Conservation (phyloP, 2,888 invertebrate genomes). For the Drosophila fulvimacula region DNA sequence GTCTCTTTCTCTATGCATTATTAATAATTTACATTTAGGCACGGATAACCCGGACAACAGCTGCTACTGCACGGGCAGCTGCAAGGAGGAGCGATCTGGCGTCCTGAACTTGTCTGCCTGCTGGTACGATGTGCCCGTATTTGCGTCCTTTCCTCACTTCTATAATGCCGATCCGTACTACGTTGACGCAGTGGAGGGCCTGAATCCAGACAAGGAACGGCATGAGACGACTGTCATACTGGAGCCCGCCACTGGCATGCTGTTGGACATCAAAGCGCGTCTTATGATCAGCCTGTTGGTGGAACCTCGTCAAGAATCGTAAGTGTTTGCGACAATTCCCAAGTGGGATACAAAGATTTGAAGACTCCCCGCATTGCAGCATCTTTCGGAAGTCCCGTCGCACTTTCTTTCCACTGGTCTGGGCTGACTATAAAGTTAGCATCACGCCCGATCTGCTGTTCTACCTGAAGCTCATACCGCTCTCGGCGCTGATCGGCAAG, state of each 20-base stretch:
- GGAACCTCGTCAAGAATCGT: constrained; percentile 88
- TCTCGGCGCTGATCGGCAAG: constrained; percentile 46
- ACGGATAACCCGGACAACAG: constrained; percentile 87
- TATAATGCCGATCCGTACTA: constrained; percentile 90
- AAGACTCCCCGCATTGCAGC: constrained; percentile 37
- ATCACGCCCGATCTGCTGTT: constrained; percentile 63
- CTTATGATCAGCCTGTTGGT: constrained; percentile 91
- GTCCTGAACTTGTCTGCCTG: constrained; percentile 90
- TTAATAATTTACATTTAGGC: constrained; percentile 83
- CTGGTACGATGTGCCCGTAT: constrained; percentile 91
- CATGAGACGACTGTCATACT: constrained; percentile 91
- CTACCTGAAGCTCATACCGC: constrained; percentile 62
- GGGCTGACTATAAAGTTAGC: constrained; percentile 73
- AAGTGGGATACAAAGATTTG: not conserved
- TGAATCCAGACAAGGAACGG: constrained; percentile 88
- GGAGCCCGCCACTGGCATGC: constrained; percentile 91
- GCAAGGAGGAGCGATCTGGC: constrained; percentile 88
- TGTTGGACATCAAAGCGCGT: constrained; percentile 90
- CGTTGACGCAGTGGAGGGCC: constrained; percentile 87
- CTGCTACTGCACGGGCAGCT: constrained; percentile 89
- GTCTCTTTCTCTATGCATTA: not conserved
- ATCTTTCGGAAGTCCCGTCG: constrained; percentile 62
- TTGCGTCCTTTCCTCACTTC: constrained; percentile 93
- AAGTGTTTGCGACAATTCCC: constrained; percentile 60
- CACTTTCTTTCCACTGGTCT: constrained; percentile 72